Evolutionary conservation across 2,888 invertebrate genomes (phyloP).

Genomic region (Rotaria socialis): DNA sequence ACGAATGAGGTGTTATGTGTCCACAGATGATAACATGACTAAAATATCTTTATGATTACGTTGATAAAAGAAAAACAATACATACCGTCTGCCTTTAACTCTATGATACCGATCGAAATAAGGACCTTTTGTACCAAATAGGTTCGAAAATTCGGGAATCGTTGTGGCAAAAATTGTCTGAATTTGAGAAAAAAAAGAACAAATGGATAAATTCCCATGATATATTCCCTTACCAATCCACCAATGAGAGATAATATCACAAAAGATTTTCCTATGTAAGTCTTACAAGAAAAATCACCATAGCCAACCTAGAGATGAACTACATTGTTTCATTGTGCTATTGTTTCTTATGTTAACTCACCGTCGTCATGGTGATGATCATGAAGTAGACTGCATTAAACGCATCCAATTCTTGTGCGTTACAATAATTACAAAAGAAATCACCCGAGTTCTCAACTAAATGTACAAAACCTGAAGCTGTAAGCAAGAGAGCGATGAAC

Average conservation of each 20-base stretch:
- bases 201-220: not conserved
- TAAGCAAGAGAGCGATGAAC: conserved; percentile 99
- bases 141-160: conserved; percentile 99
- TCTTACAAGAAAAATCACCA: conserved; percentile 16
- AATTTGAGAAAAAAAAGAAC: not conserved
- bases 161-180: conserved; percentile 99
- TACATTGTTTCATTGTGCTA: too few relatives aligned
- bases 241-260: conserved; percentile 66
- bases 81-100: conserved; percentile 97
- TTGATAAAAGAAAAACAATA: too few relatives aligned
- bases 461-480: conserved; percentile 98
- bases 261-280: not conserved
- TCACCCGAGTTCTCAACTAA: conserved; percentile 68
- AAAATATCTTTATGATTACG: conserved; percentile 49
- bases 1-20: conserved; percentile 99
- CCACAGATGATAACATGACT: conserved; percentile 99
- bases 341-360: not conserved
- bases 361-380: conserved; percentile 81
- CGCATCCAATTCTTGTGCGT: conserved; percentile 69
- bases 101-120: conserved; percentile 99
- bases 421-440: conserved; percentile 36
- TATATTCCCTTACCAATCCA: conserved; percentile 84
- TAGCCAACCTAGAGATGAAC: not conserved
- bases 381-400: conserved; percentile 99
- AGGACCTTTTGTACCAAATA: conserved; percentile 97